phyloP scores from a whole-genome alignment of 2,888 invertebrate species.

The Diaphora mendica region DNA sequence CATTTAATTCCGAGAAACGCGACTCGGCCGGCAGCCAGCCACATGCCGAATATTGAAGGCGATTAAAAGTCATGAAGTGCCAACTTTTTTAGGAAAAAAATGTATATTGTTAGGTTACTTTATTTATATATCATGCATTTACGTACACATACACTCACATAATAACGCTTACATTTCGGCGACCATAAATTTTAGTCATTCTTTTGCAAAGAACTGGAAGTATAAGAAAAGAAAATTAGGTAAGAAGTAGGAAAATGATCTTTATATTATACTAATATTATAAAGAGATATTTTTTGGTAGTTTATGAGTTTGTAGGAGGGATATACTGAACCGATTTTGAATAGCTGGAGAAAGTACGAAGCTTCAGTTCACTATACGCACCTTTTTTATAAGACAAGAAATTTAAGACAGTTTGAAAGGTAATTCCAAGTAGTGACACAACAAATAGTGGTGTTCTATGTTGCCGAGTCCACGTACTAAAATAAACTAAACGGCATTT shows the following conservation, averaged over 20 bases:
- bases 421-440: neutral
- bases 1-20: constrained; percentile 69
- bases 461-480: neutral
- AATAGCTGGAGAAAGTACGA: neutral
- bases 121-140: neutral
- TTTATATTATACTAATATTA: too few relatives aligned
- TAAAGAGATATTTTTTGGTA: too few relatives aligned
- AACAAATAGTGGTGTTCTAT: neutral
- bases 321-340: too few relatives aligned
- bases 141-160: neutral
- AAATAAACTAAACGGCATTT: constrained; percentile 42
- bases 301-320: neutral
- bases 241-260: neutral
- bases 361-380: neutral
- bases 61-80: neutral
- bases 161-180: neutral
- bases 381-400: neutral
- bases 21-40: constrained; percentile 63
- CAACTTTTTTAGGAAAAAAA: constrained; percentile 16
- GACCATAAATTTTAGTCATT: neutral
- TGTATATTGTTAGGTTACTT: neutral
- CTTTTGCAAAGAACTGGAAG: neutral
- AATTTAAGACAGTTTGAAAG: neutral
- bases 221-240: neutral
- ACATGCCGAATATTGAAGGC: constrained; percentile 41